phyloP scores from a whole-genome alignment of 2,888 invertebrate species.

The Sminthurides aquaticus region DNA sequence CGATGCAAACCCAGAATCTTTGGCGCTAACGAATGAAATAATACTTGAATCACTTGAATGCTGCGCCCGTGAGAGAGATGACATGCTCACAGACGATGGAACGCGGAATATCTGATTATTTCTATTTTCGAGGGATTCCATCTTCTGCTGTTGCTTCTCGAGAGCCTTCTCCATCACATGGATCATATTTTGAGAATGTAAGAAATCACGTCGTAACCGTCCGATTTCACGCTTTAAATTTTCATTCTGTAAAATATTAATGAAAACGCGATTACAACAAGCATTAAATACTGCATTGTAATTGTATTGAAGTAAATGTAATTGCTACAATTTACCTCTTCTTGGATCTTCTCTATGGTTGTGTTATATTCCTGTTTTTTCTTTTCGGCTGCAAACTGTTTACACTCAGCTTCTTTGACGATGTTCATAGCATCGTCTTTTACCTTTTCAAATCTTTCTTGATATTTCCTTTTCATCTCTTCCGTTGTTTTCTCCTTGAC shows the following conservation, averaged over 20 bases:
- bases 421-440: not conserved
- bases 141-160: constrained; percentile 10
- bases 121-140: not conserved
- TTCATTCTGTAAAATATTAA: constrained; percentile 21
- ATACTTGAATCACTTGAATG: constrained; percentile 11
- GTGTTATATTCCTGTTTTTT: not conserved
- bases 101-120: not conserved
- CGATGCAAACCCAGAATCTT: not conserved
- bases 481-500: constrained; percentile 23
- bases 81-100: not conserved
- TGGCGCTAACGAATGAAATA: not conserved
- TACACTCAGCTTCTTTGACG: constrained; percentile 10
- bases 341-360: not conserved
- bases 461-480: constrained; percentile 22
- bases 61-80: not conserved
- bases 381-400: not conserved
- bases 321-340: not conserved
- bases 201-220: constrained; percentile 19
- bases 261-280: not conserved
- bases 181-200: constrained; percentile 15
- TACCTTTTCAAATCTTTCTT: not conserved
- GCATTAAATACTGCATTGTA: no score
- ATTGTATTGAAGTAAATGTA: no score
- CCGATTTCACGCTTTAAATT: constrained; percentile 32
- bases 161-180: constrained; percentile 21